Evolutionary conservation across 1,140 invertebrate genomes (phyloP).

Genomic region (Conus ventricosus): DNA sequence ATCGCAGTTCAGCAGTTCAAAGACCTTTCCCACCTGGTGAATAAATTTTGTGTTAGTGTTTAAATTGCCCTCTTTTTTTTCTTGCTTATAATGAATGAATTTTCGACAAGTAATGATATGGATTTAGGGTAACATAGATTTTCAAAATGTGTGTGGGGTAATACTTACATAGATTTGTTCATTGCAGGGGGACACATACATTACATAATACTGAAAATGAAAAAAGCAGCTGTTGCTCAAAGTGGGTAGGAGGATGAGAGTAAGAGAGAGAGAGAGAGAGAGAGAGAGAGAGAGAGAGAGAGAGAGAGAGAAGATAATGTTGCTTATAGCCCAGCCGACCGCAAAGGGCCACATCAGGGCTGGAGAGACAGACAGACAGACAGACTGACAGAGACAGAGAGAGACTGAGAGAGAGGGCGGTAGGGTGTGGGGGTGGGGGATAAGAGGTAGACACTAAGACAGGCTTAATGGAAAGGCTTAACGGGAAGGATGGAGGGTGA

Average conservation of each 20-base stretch:
- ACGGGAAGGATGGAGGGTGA: not conserved
- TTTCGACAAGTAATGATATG: not conserved
- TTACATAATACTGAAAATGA: no score
- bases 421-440: not conserved
- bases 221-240: no score
- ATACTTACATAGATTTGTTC: no score
- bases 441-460: no score
- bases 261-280: not conserved
- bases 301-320: no score
- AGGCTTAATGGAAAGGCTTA: not conserved
- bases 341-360: no score
- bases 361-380: not conserved
- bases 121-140: no score
- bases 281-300: not conserved
- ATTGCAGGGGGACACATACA: no score
- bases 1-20: constrained; percentile 96
- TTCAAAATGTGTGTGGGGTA: no score
- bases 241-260: no score
- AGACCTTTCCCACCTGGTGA: constrained; percentile 88
- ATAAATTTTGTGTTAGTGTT: not conserved
- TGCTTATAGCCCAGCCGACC: no score
- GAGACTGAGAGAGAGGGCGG: not conserved
- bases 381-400: not conserved
- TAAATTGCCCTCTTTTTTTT: not conserved
- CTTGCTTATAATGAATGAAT: not conserved